These are phyloP conservation scores for Halcyon badia DNA, from an alignment of 2,797 vertebrate genomes.

Conservation along the genomic window DNA sequence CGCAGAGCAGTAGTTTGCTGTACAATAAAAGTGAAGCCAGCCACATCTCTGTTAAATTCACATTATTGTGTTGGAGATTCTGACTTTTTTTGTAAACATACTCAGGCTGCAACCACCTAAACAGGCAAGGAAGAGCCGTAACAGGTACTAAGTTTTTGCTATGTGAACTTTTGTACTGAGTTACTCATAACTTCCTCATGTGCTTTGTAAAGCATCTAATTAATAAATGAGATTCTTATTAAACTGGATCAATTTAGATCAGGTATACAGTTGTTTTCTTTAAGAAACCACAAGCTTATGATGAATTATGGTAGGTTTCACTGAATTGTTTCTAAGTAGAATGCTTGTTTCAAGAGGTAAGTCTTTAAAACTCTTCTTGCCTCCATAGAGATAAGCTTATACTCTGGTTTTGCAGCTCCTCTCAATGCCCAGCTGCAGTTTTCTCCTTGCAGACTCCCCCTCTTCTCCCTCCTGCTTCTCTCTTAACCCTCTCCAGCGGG, in stretches of 20 bases:
- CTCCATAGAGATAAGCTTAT: background rate
- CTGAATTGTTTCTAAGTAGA: background rate
- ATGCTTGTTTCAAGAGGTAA: background rate
- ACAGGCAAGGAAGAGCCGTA: background rate
- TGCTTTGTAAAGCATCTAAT: background rate
- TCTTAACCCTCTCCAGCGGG: background rate
- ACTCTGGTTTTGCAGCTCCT: background rate
- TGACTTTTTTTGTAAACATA: background rate
- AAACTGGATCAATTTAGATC: background rate
- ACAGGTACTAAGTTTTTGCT: constrained; percentile 15
- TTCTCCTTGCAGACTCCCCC: background rate
- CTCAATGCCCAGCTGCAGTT: background rate
- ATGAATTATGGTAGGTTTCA: background rate
- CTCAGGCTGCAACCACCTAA: background rate
- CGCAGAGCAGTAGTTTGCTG: background rate
- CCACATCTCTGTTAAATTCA: constrained; percentile 1
- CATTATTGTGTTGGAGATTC: background rate
- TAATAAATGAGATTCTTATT: constrained; percentile 13
- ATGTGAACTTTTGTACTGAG: background rate
- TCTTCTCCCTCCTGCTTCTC: background rate
- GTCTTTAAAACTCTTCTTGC: background rate
- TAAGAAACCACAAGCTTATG: background rate
- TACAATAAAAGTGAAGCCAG: background rate
- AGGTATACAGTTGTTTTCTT: background rate
- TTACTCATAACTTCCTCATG: background rate